Evolutionary conservation across 2,113 vertebrate species (phyloP).

Genomic region (Plecotus auritus): DNA sequence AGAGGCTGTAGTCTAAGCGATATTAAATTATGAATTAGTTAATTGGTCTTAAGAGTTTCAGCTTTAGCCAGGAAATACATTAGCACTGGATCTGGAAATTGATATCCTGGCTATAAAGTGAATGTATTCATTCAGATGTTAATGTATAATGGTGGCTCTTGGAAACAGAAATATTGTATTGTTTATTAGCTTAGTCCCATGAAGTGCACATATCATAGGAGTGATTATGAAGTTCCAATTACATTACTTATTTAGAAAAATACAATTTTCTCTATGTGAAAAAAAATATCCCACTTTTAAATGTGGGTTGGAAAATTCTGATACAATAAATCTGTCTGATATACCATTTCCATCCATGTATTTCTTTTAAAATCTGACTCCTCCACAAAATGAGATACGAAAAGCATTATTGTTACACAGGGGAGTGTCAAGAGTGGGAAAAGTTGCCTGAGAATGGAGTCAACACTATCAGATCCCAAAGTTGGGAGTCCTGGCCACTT

Average conservation of each 20-base stretch:
- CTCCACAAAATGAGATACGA: not conserved
- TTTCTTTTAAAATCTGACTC: conserved; percentile 5
- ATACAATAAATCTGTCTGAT: not conserved
- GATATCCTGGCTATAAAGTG: not conserved
- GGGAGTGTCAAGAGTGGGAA: not conserved
- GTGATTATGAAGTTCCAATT: not conserved
- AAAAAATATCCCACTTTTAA: not conserved
- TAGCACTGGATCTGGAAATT: conserved; percentile 28
- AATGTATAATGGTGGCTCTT: not conserved
- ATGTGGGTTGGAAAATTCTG: not conserved
- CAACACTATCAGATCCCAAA: not conserved
- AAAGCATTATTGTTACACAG: not conserved
- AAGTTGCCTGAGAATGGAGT: not conserved
- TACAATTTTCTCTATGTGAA: not conserved
- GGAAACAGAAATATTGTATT: not conserved
- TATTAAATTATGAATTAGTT: conserved; percentile 54
- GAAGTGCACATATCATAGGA: not conserved
- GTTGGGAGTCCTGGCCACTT: not conserved
- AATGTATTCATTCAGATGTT: conserved; percentile 34
- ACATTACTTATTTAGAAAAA: conserved; percentile 23
- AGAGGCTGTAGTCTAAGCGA: conserved; percentile 23
- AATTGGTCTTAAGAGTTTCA: conserved; percentile 46
- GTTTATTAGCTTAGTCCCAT: not conserved
- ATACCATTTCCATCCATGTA: not conserved
- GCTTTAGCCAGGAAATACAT: conserved; percentile 53